phyloP scores from a whole-genome alignment of 1,140 invertebrate species.

The Bemisia tabaci region DNA sequence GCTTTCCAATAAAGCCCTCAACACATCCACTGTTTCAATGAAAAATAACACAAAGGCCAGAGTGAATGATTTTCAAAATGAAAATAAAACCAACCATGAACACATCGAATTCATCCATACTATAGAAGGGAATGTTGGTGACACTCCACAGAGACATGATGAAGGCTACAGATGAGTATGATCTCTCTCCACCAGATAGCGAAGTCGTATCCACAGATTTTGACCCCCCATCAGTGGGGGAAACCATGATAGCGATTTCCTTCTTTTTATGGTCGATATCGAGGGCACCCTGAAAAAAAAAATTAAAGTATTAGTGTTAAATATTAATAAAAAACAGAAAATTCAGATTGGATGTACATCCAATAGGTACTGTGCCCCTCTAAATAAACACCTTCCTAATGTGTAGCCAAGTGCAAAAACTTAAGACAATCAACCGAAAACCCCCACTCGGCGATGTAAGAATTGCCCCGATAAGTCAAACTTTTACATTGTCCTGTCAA shows the following conservation, averaged over 20 bases:
- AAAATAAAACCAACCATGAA: constrained; percentile 61
- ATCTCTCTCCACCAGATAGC: constrained; percentile 88
- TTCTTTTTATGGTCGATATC: background rate
- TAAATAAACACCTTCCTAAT: too few relatives aligned
- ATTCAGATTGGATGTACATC: too few relatives aligned
- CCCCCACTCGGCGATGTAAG: too few relatives aligned
- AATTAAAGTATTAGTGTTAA: background rate
- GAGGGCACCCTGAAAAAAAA: background rate
- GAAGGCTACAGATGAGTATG: constrained; percentile 87
- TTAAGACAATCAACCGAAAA: too few relatives aligned
- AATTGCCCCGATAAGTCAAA: too few relatives aligned
- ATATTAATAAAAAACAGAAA: background rate
- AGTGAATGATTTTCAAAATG: background rate
- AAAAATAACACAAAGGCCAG: too few relatives aligned
- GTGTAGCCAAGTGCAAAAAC: too few relatives aligned
- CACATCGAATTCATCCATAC: constrained; percentile 96
- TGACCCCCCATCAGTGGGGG: background rate
- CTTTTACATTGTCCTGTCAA: too few relatives aligned
- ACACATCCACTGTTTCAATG: too few relatives aligned
- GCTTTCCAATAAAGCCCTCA: background rate
- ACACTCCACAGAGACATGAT: constrained; percentile 87
- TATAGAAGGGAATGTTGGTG: constrained; percentile 81
- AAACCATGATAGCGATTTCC: background rate
- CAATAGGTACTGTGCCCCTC: too few relatives aligned
- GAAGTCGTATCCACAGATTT: constrained; percentile 4